phyloP scores from a whole-genome alignment of 2,888 invertebrate species.

The Cinara cedri region DNA sequence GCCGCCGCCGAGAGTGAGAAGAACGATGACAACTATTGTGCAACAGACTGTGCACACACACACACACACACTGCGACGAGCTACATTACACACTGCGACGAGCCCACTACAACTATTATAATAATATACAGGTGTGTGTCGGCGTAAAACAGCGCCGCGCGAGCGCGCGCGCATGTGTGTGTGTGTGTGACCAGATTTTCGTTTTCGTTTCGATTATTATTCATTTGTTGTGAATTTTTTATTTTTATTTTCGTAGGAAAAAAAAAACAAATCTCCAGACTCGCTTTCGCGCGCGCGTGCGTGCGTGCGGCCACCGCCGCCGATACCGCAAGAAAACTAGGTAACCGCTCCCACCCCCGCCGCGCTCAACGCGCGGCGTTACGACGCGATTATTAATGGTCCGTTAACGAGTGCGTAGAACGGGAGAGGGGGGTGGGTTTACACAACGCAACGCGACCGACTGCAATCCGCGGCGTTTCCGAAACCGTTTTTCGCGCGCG shows the following conservation, averaged over 20 bases:
- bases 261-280: slow-evolving; percentile 29
- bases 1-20: slow-evolving; percentile 34
- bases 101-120: not conserved
- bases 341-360: not conserved
- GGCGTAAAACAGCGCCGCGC: no score
- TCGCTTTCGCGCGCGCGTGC: slow-evolving; percentile 39
- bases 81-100: not conserved
- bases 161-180: not conserved
- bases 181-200: slow-evolving; percentile 13
- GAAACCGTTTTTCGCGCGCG: slow-evolving; percentile 23
- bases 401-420: slow-evolving; percentile 13
- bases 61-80: not conserved
- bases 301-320: no score
- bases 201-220: slow-evolving; percentile 39
- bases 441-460: slow-evolving; percentile 33
- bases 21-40: slow-evolving; percentile 53
- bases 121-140: not conserved
- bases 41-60: slow-evolving; percentile 8
- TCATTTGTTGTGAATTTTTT: not conserved
- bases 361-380: slow-evolving; percentile 7
- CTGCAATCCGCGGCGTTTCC: slow-evolving; percentile 5
- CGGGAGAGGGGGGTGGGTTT: not conserved
- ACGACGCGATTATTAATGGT: slow-evolving; percentile 47
- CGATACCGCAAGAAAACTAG: slow-evolving; percentile 39
- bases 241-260: not conserved